Percentiles rank a stretch among this genome's conserved stretches.
Evolutionary conservation across 2,888 invertebrate genomes (phyloP).

Genomic region (Punctoribates punctum): DNA sequence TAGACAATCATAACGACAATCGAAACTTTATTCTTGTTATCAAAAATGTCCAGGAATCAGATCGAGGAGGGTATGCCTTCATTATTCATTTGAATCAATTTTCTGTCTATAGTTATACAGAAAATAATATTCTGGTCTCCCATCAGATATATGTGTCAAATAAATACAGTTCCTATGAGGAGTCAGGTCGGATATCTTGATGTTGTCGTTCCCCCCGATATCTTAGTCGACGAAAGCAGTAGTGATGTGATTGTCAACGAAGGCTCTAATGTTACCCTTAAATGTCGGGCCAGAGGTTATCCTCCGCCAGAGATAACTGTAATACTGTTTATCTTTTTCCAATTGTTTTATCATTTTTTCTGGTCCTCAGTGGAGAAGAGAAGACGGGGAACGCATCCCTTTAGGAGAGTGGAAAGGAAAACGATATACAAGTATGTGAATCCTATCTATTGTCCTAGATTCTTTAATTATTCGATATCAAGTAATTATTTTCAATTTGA

Average conservation of each 20-base stretch:
- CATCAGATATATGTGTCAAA: constrained; percentile 50
- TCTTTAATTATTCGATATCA: not conserved
- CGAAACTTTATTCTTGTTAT: constrained; percentile 64
- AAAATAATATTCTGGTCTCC: not conserved
- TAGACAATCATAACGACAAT: constrained; percentile 45
- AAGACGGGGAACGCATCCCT: constrained; percentile 80
- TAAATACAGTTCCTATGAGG: constrained; percentile 90
- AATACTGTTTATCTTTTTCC: constrained; percentile 55
- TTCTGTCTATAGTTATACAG: not conserved
- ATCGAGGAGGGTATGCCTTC: constrained; percentile 62
- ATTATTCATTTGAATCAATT: not conserved
- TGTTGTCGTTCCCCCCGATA: constrained; percentile 81
- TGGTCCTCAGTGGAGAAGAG: constrained; percentile 69
- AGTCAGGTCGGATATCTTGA: constrained; percentile 82
- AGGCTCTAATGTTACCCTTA: constrained; percentile 79
- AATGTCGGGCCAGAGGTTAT: constrained; percentile 74
- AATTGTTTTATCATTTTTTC: constrained; percentile 11
- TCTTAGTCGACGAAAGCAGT: constrained; percentile 82
- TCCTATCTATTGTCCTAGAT: not conserved
- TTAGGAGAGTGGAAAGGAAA: constrained; percentile 61
- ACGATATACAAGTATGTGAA: not conserved
- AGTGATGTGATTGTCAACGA: constrained; percentile 87
- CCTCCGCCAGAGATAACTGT: constrained; percentile 67
- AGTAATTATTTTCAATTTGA: no score
- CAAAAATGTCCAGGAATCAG: constrained; percentile 82